Base-by-base conservation (phyloP, 1,140 invertebrate genomes). In the Diachasma alloeum region DNA sequence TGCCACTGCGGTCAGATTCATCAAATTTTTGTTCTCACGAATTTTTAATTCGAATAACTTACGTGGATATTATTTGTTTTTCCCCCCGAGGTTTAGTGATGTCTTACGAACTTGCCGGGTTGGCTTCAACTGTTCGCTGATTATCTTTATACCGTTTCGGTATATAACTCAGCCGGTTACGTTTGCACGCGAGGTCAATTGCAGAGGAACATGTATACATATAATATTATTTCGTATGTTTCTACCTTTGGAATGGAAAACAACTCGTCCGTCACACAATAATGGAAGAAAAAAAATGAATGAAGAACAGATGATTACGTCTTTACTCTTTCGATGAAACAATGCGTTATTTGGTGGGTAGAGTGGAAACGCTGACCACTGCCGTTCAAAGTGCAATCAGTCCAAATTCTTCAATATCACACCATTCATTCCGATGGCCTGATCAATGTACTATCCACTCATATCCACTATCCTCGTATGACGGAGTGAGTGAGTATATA, bases 341-440 rank as follows among this genome's bases (percentile, higher is more conserved):
- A 26, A 63, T 63, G 15, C 1, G 11, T 31, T 63, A 26, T 63
- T 4, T 15, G 5, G 4, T 63, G 59, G 4, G 24, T 63, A 63
- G 2, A 42, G 9, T 42, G 10, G 0, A 53, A 53, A 17, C 48
- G 48, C 13, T 46, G 44, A 46, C 44, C 10, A 19, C 17, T 53
- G 19, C 4, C 24, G 79, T 78, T 81, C 79, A 83, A 83, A 83
- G 81, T 82, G 80, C 81, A 73, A 80, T 81, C 77, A 73, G 83
- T 81, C 75, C 69, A 37, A 63, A 79, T 80, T 75, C 75, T 79
- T 19, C 76, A 48, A 75, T 72, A 82, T 81, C 82, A 79, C 76
- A 77, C 81, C 79, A 82, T 78, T 80, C 69, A 66, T 73, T 74
- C 22, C 70, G 31, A 63, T 72, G 70, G 74, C 74, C 70, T 69